These are phyloP conservation scores for Dynastes tityus DNA, from an alignment of 2,888 invertebrate genomes.

Conservation along the genomic window DNA sequence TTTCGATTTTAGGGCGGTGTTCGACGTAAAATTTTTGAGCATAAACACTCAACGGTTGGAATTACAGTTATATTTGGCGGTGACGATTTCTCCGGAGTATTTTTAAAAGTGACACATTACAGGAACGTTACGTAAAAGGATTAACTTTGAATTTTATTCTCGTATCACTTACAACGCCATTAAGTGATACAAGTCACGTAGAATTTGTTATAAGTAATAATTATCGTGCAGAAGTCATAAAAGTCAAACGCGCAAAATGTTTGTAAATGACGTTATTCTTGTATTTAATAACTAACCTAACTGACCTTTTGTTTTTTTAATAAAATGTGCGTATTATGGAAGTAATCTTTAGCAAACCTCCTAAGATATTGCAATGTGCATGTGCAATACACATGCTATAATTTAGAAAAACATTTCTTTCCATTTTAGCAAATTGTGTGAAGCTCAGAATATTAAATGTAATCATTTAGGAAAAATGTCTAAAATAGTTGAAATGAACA, in stretches of 20 bases:
- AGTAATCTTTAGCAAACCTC: no score
- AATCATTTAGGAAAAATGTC: no score
- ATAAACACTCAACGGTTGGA: constrained; percentile 16
- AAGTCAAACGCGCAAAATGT: background rate
- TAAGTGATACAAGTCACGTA: background rate
- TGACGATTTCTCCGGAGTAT: background rate
- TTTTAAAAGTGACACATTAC: background rate
- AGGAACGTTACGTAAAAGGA: background rate
- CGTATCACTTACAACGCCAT: background rate
- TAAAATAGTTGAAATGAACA: no score
- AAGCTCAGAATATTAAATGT: no score
- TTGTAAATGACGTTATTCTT: background rate
- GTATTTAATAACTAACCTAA: background rate
- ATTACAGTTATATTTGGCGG: constrained; percentile 18
- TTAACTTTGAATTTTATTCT: background rate
- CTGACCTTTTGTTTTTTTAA: background rate
- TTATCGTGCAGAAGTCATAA: background rate
- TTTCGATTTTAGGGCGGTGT: constrained; percentile 27
- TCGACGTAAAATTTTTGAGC: constrained; percentile 11
- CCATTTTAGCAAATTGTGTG: no score
- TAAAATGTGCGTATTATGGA: background rate
- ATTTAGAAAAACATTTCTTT: no score
- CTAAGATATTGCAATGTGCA: no score
- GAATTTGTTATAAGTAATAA: background rate
- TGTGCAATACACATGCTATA: no score